These are phyloP conservation scores for Stenoptilia bipunctidactyla DNA, from an alignment of 2,888 invertebrate genomes.

Conservation along the genomic window DNA sequence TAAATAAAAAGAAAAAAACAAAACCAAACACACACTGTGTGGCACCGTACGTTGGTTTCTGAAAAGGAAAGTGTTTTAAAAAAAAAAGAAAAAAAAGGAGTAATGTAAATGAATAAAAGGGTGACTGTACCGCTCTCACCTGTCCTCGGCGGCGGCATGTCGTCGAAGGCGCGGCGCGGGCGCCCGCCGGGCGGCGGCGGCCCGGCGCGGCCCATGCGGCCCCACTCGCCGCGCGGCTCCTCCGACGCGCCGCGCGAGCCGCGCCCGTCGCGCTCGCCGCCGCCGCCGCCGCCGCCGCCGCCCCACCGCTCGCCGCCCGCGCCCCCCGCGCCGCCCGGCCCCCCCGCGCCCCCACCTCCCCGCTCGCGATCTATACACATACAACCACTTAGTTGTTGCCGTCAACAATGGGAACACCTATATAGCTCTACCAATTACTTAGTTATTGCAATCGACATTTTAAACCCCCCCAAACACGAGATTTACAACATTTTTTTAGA, in stretches of 20 bases:
- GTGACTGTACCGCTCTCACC: too few relatives aligned
- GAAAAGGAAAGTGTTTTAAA: too few relatives aligned
- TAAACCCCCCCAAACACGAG: not conserved
- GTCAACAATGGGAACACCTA: too few relatives aligned
- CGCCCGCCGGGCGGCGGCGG: constrained; percentile 28
- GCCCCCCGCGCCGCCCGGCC: constrained; percentile 12
- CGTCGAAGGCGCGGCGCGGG: constrained; percentile 41
- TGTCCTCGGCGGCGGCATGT: constrained; percentile 52
- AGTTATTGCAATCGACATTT: too few relatives aligned
- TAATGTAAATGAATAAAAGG: too few relatives aligned
- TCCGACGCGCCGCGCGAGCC: constrained; percentile 51
- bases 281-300: constrained; percentile 51
- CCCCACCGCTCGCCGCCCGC: constrained; percentile 12
- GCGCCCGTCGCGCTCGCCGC: constrained; percentile 36
- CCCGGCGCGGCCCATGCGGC: constrained; percentile 48
- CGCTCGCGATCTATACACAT: not conserved
- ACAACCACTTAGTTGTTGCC: too few relatives aligned
- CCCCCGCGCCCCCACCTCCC: constrained; percentile 17
- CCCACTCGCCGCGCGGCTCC: constrained; percentile 51
- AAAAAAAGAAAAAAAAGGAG: too few relatives aligned
- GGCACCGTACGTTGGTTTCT: too few relatives aligned
- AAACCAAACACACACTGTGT: too few relatives aligned
- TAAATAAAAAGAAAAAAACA: too few relatives aligned
- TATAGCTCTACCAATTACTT: too few relatives aligned
- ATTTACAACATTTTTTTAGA: too few relatives aligned